Base-by-base conservation (phyloP, 2,888 invertebrate species). In the Mayetiola destructor region DNA sequence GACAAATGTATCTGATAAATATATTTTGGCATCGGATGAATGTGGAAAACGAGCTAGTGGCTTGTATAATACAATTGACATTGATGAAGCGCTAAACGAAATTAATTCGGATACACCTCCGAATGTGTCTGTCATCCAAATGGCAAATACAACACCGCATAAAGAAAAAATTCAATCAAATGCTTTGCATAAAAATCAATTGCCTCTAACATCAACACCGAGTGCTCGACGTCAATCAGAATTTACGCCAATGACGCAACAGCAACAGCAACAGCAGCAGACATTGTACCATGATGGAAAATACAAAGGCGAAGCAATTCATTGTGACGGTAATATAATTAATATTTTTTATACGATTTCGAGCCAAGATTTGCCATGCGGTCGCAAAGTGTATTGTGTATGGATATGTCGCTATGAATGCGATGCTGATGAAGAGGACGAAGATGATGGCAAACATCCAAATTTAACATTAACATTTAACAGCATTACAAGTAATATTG, bases 351-450 rank as follows among this genome's bases (percentile, higher is more conserved):
- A 79, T 68, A 77, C 77, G 8, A 77, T 78, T 35, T 77, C 77
- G 5, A 74, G 71, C 53, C 76, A 78, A 71, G 72, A 69, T 60
- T 66, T 75, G 48, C 70, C 69, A 2, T 73, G 73, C 59, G 78
- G 78, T 2, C 69, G 72, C n/a, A 66, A 72, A 52, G 76, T 80
- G 27, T 78, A 77, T 59, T 80, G 80, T 67, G 76, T 82, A 63
- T 82, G 82, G 76, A 75, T 82, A 56, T 78, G 80, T 23, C 68
- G 75, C 6, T 74, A 75, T 62, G 73, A 73, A 0, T 72, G 71
- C 58, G 68, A 68, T 6, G 65, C 66, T 12, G 48, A 58, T 48
- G 59, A 52, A 21, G 60, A 62, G 23, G 61, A 62, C 55, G 40
- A 59, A 30, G 61, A 64, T 42, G 62, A 63, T 32, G 63, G 62